A percentile compares a stretch with the other conserved stretches of the same genome.
phyloP scores from a whole-genome alignment of 2,797 vertebrate species.

The Moxostoma hubbsi region DNA sequence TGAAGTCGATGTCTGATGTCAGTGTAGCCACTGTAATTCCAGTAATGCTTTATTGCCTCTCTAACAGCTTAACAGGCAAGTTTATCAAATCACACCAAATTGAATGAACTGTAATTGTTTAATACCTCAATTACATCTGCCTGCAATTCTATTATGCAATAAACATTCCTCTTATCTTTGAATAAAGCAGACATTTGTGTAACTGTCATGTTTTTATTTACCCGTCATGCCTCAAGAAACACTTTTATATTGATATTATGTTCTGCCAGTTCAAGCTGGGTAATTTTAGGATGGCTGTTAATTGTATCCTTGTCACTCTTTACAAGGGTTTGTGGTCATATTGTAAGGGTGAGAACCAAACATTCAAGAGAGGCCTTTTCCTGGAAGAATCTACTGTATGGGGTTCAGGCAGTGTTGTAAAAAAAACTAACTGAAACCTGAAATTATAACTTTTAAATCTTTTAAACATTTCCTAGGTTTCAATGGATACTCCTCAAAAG shows the following conservation, averaged over 20 bases:
- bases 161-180: neutral
- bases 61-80: neutral
- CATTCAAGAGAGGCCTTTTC: slow-evolving; percentile 35
- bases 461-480: slow-evolving; percentile 30
- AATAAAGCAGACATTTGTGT: neutral
- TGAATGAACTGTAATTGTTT: slow-evolving; percentile 4
- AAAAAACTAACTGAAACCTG: slow-evolving; percentile 31
- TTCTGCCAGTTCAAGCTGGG: slow-evolving; percentile 11
- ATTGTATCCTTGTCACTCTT: slow-evolving; percentile 65
- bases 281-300: slow-evolving; percentile 53
- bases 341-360: slow-evolving; percentile 57
- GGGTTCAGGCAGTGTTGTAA: neutral
- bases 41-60: slow-evolving; percentile 2
- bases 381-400: slow-evolving; percentile 9
- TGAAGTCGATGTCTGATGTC: neutral
- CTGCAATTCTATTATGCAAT: neutral
- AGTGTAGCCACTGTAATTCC: neutral
- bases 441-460: slow-evolving; percentile 36
- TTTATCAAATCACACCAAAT: slow-evolving; percentile 24
- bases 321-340: slow-evolving; percentile 65
- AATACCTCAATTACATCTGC: neutral
- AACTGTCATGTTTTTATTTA: neutral
- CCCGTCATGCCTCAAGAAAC: neutral
- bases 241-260: neutral
- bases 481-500: neutral